Conservation (phyloP, 2,888 invertebrate species). For the Dicroscelio sp. region DNA sequence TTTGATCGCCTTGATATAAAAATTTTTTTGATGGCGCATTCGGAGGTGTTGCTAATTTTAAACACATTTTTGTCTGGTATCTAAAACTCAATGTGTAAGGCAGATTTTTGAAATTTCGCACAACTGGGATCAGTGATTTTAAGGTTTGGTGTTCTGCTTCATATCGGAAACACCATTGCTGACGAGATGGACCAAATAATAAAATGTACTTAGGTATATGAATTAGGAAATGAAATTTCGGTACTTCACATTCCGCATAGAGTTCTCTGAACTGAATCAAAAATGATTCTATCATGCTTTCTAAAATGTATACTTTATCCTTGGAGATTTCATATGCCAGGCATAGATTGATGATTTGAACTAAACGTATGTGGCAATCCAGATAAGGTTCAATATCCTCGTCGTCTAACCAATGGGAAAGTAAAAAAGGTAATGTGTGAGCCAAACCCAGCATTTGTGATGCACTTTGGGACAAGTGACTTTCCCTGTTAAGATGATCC, state of each 20-base stretch:
- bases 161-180: not conserved
- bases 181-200: constrained; percentile 11
- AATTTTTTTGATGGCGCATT: constrained; percentile 51
- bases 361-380: not conserved
- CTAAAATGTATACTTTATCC: not conserved
- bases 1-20: constrained; percentile 69
- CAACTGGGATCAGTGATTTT: constrained; percentile 70
- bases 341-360: not conserved
- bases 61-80: constrained; percentile 58
- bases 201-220: not conserved
- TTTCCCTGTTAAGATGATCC: not conserved
- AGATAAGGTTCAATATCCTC: not conserved
- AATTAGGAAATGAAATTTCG: not conserved
- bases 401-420: not conserved
- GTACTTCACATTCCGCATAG: not conserved
- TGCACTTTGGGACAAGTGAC: not conserved
- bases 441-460: not conserved
- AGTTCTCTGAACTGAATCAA: not conserved
- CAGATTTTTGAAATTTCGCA: constrained; percentile 75
- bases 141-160: constrained; percentile 40
- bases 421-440: not conserved
- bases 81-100: constrained; percentile 59
- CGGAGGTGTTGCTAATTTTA: not conserved
- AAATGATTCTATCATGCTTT: not conserved
- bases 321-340: not conserved